phyloP scores from a whole-genome alignment of 2,113 vertebrate genomes.

The Limanda limanda region DNA sequence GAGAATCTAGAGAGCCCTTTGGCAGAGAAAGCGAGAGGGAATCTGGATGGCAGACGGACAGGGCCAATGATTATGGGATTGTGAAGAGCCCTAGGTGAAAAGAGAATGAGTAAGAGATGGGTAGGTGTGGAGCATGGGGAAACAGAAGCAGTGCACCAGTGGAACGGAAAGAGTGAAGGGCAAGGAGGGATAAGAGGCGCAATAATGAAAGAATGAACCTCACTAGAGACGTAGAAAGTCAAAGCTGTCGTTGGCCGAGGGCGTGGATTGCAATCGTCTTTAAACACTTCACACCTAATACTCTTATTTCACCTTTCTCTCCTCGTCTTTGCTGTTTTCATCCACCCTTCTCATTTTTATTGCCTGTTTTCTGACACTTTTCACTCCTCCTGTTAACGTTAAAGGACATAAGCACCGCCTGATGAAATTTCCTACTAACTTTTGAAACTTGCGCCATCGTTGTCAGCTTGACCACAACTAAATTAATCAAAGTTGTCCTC shows the following conservation, averaged over 20 bases:
- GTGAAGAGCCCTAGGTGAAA: constrained; percentile 51
- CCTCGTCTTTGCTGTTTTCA: background rate
- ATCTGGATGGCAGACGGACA: constrained; percentile 49
- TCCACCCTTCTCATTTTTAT: background rate
- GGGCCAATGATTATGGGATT: constrained; percentile 66
- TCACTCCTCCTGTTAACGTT: background rate
- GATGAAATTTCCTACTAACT: background rate
- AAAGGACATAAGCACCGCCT: background rate
- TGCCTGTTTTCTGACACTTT: background rate
- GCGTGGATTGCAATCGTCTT: background rate
- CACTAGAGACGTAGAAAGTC: constrained; percentile 3
- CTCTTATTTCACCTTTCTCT: background rate
- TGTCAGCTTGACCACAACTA: background rate
- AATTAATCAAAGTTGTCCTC: background rate
- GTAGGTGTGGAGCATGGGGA: constrained; percentile 13
- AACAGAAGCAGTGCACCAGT: constrained; percentile 11
- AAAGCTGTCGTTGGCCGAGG: constrained; percentile 3
- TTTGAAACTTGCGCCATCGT: background rate
- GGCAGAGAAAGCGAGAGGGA: constrained; percentile 54
- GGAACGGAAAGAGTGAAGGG: constrained; percentile 12
- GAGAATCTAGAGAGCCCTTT: constrained; percentile 61
- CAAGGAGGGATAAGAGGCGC: constrained; percentile 4
- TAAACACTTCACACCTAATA: background rate
- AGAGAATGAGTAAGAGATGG: constrained; percentile 45
- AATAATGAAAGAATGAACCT: constrained; percentile 18